Evolutionary conservation across 2,888 invertebrate species (phyloP).

Genomic region (Melanotus villosus): DNA sequence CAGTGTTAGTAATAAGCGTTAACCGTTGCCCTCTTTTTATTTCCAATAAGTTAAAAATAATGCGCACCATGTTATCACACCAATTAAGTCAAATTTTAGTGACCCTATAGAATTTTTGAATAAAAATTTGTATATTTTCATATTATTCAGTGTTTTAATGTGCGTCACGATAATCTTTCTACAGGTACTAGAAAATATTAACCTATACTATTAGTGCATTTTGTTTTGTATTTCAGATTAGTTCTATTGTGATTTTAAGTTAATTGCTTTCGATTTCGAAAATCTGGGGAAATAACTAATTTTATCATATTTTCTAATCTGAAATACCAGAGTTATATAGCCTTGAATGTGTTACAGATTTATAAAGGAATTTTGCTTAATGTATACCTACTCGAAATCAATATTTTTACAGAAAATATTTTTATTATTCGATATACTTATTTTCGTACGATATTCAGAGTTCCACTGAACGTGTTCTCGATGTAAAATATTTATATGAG

Average conservation of each 20-base stretch:
- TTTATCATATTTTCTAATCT: slow-evolving; percentile 56
- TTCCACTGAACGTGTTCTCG: slow-evolving; percentile 70
- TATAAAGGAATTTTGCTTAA: slow-evolving; percentile 61
- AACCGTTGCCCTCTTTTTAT: slow-evolving; percentile 24
- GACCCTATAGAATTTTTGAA: slow-evolving; percentile 60
- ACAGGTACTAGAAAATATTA: slow-evolving; percentile 58
- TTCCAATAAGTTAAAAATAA: slow-evolving; percentile 49
- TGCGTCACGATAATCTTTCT: slow-evolving; percentile 72
- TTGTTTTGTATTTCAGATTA: slow-evolving; percentile 58
- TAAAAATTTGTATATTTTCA: slow-evolving; percentile 70
- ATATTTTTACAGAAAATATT: slow-evolving; percentile 65
- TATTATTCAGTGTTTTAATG: slow-evolving; percentile 76
- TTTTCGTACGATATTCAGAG: slow-evolving; percentile 65
- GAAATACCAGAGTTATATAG: slow-evolving; percentile 60
- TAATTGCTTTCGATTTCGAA: slow-evolving; percentile 8
- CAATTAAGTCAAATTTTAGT: slow-evolving; percentile 58
- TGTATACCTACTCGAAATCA: slow-evolving; percentile 52
- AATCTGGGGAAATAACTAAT: slow-evolving; percentile 30
- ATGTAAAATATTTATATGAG: slow-evolving; percentile 66
- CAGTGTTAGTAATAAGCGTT: slow-evolving; percentile 31
- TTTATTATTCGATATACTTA: slow-evolving; percentile 58
- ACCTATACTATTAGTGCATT: slow-evolving; percentile 29
- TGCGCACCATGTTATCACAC: slow-evolving; percentile 65
- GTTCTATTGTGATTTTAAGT: slow-evolving; percentile 37
- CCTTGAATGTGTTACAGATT: slow-evolving; percentile 60